Evolutionary conservation across 2,888 invertebrate genomes (phyloP).

Genomic region (Orthosia gracilis): DNA sequence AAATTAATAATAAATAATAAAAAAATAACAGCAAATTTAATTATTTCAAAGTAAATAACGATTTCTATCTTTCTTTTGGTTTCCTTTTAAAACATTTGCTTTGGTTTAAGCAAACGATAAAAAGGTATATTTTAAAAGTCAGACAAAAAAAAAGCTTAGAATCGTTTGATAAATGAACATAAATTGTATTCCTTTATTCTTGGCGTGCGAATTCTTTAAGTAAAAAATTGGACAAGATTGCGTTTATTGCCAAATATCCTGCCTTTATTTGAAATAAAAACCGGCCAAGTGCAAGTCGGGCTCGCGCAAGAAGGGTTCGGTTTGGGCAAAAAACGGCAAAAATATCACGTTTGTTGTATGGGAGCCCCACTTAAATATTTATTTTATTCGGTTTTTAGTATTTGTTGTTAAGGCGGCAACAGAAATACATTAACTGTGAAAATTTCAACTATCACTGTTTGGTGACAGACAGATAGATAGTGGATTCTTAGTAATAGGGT

Average conservation of each 20-base stretch:
- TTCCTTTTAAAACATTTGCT: slow-evolving; percentile 26
- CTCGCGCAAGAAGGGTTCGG: no score
- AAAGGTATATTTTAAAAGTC: neutral
- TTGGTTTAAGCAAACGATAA: neutral
- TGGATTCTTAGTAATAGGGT: no score
- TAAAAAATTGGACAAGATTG: slow-evolving; percentile 9
- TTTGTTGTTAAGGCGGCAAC: no score
- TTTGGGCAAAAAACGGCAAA: no score
- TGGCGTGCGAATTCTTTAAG: slow-evolving; percentile 34
- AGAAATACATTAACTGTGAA: no score
- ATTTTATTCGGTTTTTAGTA: no score
- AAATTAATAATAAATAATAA: no score
- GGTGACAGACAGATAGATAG: no score
- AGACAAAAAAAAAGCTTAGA: neutral
- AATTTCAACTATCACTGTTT: no score
- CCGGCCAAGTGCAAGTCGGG: no score
- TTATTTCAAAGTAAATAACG: slow-evolving; percentile 25
- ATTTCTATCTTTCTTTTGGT: slow-evolving; percentile 19
- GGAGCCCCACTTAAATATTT: no score
- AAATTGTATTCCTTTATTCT: slow-evolving; percentile 40
- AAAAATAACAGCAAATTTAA: slow-evolving; percentile 24
- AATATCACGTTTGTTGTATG: no score
- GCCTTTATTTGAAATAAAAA: slow-evolving; percentile 35
- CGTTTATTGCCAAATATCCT: slow-evolving; percentile 45
- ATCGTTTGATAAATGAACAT: slow-evolving; percentile 5